These are phyloP conservation scores for Climacteris rufus DNA, from an alignment of 2,113 vertebrate species.

Conservation along the genomic window DNA sequence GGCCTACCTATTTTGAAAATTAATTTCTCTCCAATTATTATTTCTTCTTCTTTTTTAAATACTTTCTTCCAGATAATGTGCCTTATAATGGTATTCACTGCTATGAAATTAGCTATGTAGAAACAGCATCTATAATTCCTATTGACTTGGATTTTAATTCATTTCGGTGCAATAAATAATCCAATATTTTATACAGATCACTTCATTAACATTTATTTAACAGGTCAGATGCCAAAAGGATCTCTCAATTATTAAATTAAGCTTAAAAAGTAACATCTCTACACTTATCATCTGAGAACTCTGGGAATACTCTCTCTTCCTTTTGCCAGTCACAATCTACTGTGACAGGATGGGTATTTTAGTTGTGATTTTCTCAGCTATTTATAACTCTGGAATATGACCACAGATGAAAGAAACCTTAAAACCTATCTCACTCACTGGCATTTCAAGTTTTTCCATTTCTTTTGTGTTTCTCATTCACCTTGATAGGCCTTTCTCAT, in stretches of 20 bases:
- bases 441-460: not conserved
- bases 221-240: not conserved
- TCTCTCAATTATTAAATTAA: not conserved
- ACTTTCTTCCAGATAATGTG: not conserved
- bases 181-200: not conserved
- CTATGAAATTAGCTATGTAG: not conserved
- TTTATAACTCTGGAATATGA: not conserved
- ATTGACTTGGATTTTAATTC: not conserved
- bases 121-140: not conserved
- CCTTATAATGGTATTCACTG: not conserved
- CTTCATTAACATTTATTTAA: not conserved
- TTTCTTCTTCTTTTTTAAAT: not conserved
- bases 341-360: not conserved
- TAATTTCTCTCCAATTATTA: not conserved
- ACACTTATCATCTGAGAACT: fast-evolving
- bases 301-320: not conserved
- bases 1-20: not conserved
- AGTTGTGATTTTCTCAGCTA: not conserved
- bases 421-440: not conserved
- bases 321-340: not conserved
- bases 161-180: not conserved
- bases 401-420: not conserved
- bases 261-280: not conserved
- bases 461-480: not conserved
- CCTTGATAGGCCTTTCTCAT: not conserved